phyloP scores from a whole-genome alignment of 2,113 vertebrate species.

The Cryptotis parvus region DNA sequence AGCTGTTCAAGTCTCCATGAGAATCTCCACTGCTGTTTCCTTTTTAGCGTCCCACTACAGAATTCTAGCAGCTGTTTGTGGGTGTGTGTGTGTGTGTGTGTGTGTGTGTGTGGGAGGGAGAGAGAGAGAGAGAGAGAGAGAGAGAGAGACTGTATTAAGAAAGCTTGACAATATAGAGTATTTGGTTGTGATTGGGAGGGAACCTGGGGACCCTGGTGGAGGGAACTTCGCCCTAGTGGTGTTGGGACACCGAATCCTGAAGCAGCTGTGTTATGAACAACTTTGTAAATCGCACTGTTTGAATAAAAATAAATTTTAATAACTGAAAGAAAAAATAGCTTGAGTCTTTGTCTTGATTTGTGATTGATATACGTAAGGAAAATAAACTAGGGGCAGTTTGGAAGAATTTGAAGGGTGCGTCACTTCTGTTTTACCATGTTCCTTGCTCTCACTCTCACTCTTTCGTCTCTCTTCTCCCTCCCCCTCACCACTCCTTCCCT shows the following conservation, averaged over 20 bases:
- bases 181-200: too few relatives aligned
- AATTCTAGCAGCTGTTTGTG: conserved; percentile 47
- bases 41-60: conserved; percentile 57
- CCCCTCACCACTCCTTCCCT: neutral
- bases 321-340: too few relatives aligned
- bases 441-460: too few relatives aligned
- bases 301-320: too few relatives aligned
- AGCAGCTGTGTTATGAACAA: too few relatives aligned
- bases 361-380: conserved; percentile 45
- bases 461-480: too few relatives aligned
- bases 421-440: conserved; percentile 41
- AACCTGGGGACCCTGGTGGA: too few relatives aligned
- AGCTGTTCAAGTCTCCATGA: conserved; percentile 71
- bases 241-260: too few relatives aligned
- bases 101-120: too few relatives aligned
- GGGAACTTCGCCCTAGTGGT: too few relatives aligned
- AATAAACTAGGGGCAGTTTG: neutral
- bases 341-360: conserved; percentile 34
- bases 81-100: neutral
- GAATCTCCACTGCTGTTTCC: conserved; percentile 63
- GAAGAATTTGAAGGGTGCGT: neutral
- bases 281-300: too few relatives aligned
- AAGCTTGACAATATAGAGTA: neutral
- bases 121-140: too few relatives aligned
- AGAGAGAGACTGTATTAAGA: conserved; percentile 13